These are phyloP conservation scores for Asarcornis scutulata DNA, from an alignment of 2,113 vertebrate species.

Conservation along the genomic window DNA sequence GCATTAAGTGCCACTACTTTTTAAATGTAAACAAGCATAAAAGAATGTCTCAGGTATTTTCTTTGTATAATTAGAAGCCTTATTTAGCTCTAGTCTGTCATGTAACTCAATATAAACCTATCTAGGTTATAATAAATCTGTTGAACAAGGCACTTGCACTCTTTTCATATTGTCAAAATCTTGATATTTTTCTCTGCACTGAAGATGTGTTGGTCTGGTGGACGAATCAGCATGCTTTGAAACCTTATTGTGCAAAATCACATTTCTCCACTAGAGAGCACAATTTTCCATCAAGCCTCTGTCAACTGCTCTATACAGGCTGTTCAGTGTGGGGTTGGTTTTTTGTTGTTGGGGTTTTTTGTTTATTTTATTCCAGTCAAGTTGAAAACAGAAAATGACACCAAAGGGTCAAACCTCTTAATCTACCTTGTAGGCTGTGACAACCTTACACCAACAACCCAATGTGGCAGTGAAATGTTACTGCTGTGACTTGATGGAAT, in stretches of 20 bases:
- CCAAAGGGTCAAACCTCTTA: background rate
- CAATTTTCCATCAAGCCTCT: background rate
- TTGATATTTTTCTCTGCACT: background rate
- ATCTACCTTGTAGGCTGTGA: background rate
- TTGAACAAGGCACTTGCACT: background rate
- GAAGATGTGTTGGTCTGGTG: background rate
- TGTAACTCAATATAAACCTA: background rate
- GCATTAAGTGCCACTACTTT: background rate
- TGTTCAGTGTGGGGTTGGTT: background rate
- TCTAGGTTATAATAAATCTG: constrained; percentile 17
- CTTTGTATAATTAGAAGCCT: background rate
- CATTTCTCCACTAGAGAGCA: constrained; percentile 37
- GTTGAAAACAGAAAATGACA: background rate
- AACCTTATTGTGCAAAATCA: background rate
- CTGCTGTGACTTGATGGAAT: background rate
- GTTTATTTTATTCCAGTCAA: background rate
- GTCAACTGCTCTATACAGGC: background rate
- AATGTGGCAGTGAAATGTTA: background rate
- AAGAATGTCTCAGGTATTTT: background rate
- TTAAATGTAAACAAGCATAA: background rate
- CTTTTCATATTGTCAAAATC: background rate
- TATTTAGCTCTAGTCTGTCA: background rate
- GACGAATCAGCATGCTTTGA: background rate
- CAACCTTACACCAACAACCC: background rate
- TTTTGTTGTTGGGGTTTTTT: background rate